Base-by-base conservation (phyloP, 2,888 invertebrate genomes). In the Morpho achilles region DNA sequence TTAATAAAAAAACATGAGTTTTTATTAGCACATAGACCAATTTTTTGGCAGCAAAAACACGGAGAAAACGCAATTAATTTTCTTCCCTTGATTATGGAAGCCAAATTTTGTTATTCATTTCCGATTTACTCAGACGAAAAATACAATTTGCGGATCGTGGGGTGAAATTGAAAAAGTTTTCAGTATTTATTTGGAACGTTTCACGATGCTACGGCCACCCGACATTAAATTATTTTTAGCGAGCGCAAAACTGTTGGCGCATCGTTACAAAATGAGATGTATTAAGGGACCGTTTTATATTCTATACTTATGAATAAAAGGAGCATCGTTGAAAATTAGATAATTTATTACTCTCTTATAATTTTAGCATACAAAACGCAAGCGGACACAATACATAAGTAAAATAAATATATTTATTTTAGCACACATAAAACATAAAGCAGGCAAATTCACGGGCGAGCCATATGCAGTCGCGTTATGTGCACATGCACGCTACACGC, bases 151-250 rank as follows among this genome's bases (percentile, higher is more conserved):
- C 76, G 81, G 82, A 82, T 84, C 79, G 80, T 69, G 75, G 79
- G 81, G 79, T 86, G 84, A 87, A 87, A 88, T 87, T 88, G 87
- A 88, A 88, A 88, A 88, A 88, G 85, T 88, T 88, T 87, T 76
- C 79, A 78, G 83, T 87, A 87, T 87, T 87, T 87, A 88, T 87
- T 86, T 84, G 79, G 76, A 82, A 68, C 81, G 79, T 77, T 79
- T 79, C 76, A 70, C 74, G 72, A 73, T 73, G 79, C 78, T 75
- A 74, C 71, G 71, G 78, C 77, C 76, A 45, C 43, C 56, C 23
- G 46, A 74, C 76, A 77, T 83, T 81, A 79, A 83, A 83, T 82
- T 84, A 82, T 82, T 84, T 83, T 82, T 78, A 77, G 71, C 70
- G 70, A 69, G 66, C 69, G 74, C 71, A 70, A 76, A 82, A 76